phyloP scores from a whole-genome alignment of 2,797 vertebrate species.

The Lophius americanus region DNA sequence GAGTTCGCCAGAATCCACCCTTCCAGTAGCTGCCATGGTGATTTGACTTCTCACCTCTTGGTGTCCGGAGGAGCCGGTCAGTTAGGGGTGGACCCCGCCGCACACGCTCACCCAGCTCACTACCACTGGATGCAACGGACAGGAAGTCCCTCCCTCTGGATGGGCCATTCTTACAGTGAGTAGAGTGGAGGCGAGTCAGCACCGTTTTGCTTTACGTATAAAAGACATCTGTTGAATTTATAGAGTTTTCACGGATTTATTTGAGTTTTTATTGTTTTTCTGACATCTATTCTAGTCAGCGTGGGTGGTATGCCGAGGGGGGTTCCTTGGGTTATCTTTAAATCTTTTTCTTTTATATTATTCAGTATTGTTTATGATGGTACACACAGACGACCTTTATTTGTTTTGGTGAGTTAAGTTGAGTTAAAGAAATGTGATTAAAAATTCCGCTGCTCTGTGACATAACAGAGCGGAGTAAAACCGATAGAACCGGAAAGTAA shows the following conservation, averaged over 20 bases:
- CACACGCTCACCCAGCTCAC: constrained; percentile 89
- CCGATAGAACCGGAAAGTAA: no score
- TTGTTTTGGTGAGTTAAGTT: background rate
- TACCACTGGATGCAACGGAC: constrained; percentile 95
- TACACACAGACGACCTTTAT: background rate
- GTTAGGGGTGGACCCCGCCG: constrained; percentile 84
- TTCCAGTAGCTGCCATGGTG: constrained; percentile 90
- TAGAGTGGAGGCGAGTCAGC: constrained; percentile 16
- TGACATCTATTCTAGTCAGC: background rate
- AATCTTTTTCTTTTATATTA: background rate
- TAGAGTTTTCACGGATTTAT: background rate
- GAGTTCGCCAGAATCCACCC: constrained; percentile 94
- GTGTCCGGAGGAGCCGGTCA: constrained; percentile 86
- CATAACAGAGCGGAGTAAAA: no score
- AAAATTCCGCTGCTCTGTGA: no score
- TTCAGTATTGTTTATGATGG: background rate
- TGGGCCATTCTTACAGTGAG: constrained; percentile 95
- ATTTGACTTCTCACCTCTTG: constrained; percentile 93
- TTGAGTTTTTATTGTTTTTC: background rate
- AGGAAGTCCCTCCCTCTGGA: constrained; percentile 96
- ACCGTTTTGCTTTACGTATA: background rate
- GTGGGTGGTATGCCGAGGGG: background rate
- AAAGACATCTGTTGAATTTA: no score
- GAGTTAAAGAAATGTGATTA: no score
- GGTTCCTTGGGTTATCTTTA: background rate